Evolutionary conservation across 1,140 invertebrate species (phyloP).

Genomic region (Antheraea pernyi): DNA sequence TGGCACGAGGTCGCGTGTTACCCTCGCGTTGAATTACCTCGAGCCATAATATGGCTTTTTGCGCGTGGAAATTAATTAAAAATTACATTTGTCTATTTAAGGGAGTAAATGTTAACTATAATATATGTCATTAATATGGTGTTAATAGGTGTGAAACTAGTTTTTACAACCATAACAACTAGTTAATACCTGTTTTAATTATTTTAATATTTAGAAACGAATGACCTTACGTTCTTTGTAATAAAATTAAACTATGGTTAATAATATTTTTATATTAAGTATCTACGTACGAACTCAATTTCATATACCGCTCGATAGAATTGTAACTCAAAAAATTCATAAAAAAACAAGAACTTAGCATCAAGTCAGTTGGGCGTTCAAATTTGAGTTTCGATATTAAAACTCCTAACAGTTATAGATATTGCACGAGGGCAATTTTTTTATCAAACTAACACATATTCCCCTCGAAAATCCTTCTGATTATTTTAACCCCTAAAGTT

Average conservation of each 20-base stretch:
- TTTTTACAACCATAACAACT: not conserved
- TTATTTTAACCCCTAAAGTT: no score
- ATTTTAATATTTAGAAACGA: not conserved
- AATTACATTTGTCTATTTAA: slow-evolving; percentile 2
- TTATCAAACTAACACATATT: no score
- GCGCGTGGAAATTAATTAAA: slow-evolving; percentile 1
- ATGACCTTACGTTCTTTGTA: not conserved
- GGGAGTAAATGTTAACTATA: not conserved
- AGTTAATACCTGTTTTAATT: not conserved
- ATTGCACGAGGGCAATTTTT: no score
- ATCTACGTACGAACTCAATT: no score
- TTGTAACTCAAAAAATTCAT: no score
- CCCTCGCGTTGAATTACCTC: not conserved
- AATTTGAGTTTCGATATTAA: no score
- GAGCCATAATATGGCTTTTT: not conserved
- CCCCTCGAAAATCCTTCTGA: no score
- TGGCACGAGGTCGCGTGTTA: not conserved
- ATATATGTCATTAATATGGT: not conserved
- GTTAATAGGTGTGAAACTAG: not conserved
- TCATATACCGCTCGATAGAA: no score
- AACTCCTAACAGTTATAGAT: no score
- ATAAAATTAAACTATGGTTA: not conserved
- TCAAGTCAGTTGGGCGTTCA: no score
- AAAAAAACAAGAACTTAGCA: no score
- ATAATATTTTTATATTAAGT: no score